phyloP scores from a whole-genome alignment of 1,140 invertebrate species.

The Pararge aegeria region DNA sequence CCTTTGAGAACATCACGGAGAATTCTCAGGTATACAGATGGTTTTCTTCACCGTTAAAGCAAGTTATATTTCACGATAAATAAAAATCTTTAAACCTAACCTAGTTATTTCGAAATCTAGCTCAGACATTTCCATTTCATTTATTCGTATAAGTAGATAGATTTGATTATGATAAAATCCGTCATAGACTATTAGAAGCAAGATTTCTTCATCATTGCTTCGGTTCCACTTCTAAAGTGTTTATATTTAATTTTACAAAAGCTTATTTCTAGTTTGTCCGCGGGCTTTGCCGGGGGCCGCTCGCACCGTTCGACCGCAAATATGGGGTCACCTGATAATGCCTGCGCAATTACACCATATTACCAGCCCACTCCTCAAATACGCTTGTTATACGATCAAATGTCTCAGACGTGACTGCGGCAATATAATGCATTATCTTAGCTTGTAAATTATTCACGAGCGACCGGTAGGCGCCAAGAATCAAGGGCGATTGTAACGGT shows the following conservation, averaged over 20 bases:
- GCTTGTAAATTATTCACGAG: conserved; percentile 58
- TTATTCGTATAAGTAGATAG: no score
- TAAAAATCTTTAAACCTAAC: no score
- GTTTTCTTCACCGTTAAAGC: no score
- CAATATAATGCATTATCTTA: conserved; percentile 62
- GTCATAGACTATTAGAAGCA: not conserved
- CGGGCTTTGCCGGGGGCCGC: conserved; percentile 25
- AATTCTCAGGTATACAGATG: no score
- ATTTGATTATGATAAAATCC: no score
- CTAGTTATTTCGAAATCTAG: no score
- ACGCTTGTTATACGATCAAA: conserved; percentile 69
- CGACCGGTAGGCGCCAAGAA: conserved; percentile 45
- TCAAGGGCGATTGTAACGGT: conserved; percentile 36
- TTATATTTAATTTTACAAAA: conserved; percentile 15
- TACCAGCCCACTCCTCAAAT: conserved; percentile 54
- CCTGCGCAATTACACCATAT: conserved; percentile 67
- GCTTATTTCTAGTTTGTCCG: conserved; percentile 16
- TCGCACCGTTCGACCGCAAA: conserved; percentile 54
- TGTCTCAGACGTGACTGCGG: conserved; percentile 68
- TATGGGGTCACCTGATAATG: conserved; percentile 74
- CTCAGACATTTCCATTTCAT: no score
- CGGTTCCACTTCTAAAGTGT: conserved; percentile 3
- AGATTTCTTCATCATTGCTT: conserved; percentile 1
- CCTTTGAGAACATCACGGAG: no score
- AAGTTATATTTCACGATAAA: no score